A percentile compares a stretch with the other conserved stretches of the same genome.
Conservation (phyloP, 2,113 vertebrate species). For the Gobius niger region DNA sequence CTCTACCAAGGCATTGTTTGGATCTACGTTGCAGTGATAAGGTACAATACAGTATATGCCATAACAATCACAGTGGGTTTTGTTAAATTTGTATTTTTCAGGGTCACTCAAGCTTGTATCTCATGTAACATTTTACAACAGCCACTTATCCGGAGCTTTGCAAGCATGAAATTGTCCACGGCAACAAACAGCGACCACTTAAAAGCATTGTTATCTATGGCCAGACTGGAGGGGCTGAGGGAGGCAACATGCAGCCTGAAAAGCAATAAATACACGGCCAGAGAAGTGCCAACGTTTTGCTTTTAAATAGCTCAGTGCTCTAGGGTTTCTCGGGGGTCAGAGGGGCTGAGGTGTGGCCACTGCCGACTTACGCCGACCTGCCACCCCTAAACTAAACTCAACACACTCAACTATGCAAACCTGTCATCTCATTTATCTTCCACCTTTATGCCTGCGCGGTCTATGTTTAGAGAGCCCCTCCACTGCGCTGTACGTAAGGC, state of each 20-base stretch:
- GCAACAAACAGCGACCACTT: conserved; percentile 17
- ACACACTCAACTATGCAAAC: conserved; percentile 59
- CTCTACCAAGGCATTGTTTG: background rate
- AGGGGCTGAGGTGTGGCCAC: conserved; percentile 52
- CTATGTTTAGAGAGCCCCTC: conserved; percentile 7
- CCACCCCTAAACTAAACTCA: conserved; percentile 65
- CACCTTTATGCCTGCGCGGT: conserved; percentile 6
- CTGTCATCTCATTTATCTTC: conserved; percentile 58
- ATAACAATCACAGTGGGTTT: too few relatives aligned
- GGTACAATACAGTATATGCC: too few relatives aligned
- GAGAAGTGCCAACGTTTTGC: conserved; percentile 48
- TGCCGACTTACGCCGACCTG: conserved; percentile 46
- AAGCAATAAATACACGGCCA: conserved; percentile 39
- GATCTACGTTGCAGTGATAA: background rate
- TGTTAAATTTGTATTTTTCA: too few relatives aligned
- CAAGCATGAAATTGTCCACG: conserved; percentile 12
- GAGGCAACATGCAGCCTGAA: conserved; percentile 28
- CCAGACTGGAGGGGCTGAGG: background rate
- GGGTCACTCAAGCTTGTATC: background rate
- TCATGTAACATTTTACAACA: conserved; percentile 24
- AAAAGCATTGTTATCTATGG: conserved; percentile 34
- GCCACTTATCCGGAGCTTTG: conserved; percentile 23
- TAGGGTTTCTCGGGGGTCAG: conserved; percentile 60
- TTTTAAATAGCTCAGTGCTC: conserved; percentile 56
- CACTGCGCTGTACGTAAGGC: background rate